Base-by-base conservation (phyloP, 2,113 vertebrate genomes). In the Actinemys pallida region DNA sequence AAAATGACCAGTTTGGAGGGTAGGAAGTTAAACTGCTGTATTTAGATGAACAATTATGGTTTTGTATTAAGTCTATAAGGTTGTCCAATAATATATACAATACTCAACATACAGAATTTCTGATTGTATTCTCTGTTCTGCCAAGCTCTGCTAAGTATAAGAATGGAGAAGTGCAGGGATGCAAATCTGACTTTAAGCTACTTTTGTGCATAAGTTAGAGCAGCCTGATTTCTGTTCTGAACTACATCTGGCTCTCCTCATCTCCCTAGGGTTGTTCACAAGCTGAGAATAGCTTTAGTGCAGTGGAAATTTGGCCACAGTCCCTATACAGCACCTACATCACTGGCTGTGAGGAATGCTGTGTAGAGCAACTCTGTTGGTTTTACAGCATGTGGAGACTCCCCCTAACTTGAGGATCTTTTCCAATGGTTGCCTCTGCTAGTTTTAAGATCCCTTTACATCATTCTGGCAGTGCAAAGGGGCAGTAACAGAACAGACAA, bases 1-100 rank as follows among this genome's bases (percentile, higher is more conserved):
- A 45, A 89, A 92, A 94, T 29, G 90, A 84, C 22, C 50, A 89
- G 87, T 75, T 49, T 89, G 93, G 6, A 65, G 7, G 39, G 83
- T 0, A n/a, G 29, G 88, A 92, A 76, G 59, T 56, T 29, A 89
- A 92, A 31, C 8, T 14, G 13, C 59, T 54, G 45, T 53, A 3
- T 24, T 31, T 75, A 89, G 91, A 90, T 54, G 0, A 88, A 95
- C 3, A 54, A 3, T 83, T 80, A 24, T 39, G 62, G 9, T 78
- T 76, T 92, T 76, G 35, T 72, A 31, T 49, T 17, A 3, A 13
- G 31, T 1, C 10, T 39, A 81, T 62, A 83, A 81, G 59, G 84
- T 49, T 89, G 90, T 87, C 57, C 79, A 90, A 72, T 16, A 47
- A 56, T 45, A 57, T 85, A 8, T 7, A 5, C 89, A 42, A 90